These are phyloP conservation scores for Leucoptera coffeella DNA, from an alignment of 2,888 invertebrate genomes.

Conservation along the genomic window DNA sequence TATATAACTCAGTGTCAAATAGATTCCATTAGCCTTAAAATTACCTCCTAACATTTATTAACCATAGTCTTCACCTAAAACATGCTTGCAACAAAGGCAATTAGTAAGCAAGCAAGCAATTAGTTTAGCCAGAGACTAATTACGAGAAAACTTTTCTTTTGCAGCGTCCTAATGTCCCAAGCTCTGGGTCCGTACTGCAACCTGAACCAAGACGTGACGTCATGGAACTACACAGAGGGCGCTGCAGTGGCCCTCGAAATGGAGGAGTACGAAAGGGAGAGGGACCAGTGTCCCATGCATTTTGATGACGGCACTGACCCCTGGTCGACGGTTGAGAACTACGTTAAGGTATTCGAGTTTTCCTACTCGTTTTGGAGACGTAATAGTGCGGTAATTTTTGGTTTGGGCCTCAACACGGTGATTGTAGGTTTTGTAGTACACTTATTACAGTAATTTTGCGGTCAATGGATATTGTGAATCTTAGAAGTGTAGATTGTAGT, in stretches of 20 bases:
- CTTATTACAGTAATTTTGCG: conserved; percentile 9
- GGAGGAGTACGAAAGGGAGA: conserved; percentile 86
- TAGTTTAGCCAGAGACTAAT: not conserved
- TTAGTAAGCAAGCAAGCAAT: no score
- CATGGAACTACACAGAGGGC: conserved; percentile 84
- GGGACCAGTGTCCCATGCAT: conserved; percentile 96
- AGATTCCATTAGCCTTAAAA: no score
- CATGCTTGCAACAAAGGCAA: no score
- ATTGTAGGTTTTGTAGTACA: conserved; percentile 12
- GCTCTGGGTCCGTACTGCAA: conserved; percentile 90
- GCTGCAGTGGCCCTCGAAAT: conserved; percentile 89
- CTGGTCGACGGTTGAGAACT: conserved; percentile 67
- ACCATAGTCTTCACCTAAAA: no score
- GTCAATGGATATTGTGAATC: no score
- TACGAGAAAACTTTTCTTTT: conserved; percentile 8
- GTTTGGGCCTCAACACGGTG: conserved; percentile 12
- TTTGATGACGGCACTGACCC: conserved; percentile 93
- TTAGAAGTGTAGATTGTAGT: no score
- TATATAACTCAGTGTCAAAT: no score
- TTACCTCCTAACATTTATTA: no score
- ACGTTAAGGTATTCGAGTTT: conserved; percentile 60
- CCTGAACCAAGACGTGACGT: conserved; percentile 82
- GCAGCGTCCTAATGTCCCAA: conserved; percentile 60
- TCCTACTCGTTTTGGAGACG: conserved; percentile 29
- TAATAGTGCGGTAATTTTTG: conserved; percentile 13